Evolutionary conservation across 2,797 vertebrate species (phyloP), one percentile per base, ranked within the genome.

Genomic region (Sus cebifrons): DNA sequence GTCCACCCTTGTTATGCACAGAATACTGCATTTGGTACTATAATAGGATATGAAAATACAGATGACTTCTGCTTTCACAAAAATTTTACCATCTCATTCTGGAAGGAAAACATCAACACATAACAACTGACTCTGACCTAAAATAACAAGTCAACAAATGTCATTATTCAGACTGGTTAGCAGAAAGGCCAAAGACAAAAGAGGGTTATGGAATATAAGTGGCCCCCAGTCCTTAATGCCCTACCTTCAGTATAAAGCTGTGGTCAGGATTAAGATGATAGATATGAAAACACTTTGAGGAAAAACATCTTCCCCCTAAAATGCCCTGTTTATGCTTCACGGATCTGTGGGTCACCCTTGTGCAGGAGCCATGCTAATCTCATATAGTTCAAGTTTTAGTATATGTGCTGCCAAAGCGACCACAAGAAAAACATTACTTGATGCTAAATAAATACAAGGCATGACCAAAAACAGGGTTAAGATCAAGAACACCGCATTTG

Each of bases 21-120:
- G 17, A 87, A 82, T 54, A 75, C 58, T 78, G 1, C 82, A 73
- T 56, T 25, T 90, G 58, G 82, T 86, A 95, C 49, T 68, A n/a
- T 62, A 93, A 68, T 4, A 32, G 36, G n/a, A 70, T 91, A n/a
- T 64, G 40, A 64, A 82, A 95, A 89, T 73, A 81, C 56, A 91
- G 67, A 81, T 36, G 62, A 93, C 52, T 92, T 74, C 77, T 79
- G 75, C 70, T 95, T 96, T 95, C 74, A 91, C 29, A 94, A 70
- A 89, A 81, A 95, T 64, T 60, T 44, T 77, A 88, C 27, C 62
- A 56, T 86, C 17, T 93, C 82, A 77, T 93, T 94, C 89, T 93
- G 36, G n/a, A 95, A 7, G 82, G 27, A 93, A 8, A 89, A 65
- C 9, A 95, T 79, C 32, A 90, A 68, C 60, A 77, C 3, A 16